Evolutionary conservation across 2,797 vertebrate species (phyloP), one percentile per base, ranked within the genome.

Genomic region (Pyrocephalus nanus): DNA sequence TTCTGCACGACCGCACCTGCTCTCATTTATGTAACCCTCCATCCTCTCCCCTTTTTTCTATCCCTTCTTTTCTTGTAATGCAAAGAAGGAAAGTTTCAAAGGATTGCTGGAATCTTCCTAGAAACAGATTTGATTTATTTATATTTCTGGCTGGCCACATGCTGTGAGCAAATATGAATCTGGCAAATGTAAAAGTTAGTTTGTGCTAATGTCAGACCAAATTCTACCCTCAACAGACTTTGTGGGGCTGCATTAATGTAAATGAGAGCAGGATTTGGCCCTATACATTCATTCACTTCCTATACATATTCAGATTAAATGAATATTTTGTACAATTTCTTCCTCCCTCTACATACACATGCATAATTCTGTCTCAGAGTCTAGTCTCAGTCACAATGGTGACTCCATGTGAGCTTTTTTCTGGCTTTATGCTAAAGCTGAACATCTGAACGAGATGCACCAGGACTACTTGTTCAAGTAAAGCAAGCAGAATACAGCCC

Each of bases 1-100:
- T 98, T 98, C 98, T 98, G 98, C 97, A 95, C 90, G 96, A 97
- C 96, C 91, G 97, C 98, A 98, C 98, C 98, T 98, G 98, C 97
- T 98, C 97, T 98, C 95, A 96, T 97, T 97, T 98, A 97, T 89
- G 94, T 97, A 96, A 96, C 95, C 92, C 93, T 78, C 92, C 79
- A 96, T 92, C 94, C 87, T 91, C 92, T 95, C 79, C 66, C 66
- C 77, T 73, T 88, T 91, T 91, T 93, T 88, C 95, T 95, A 96
- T 95, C 90, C 92, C 91, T 82, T 88, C 84, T 79, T 96, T 95
- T 95, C 94, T 97, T 96, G 96, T 86, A 97, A 97, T 91, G 89
- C 92, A 94, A 96, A 93, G 55, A 73, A 95, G 94, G 83, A 96
- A 98, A 98, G 93, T 98, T 97, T 98, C 97, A 97, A 98, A 97